Percentiles rank a stretch among this genome's conserved stretches.
These are phyloP conservation scores for Empidonax traillii DNA, from an alignment of 2,113 vertebrate species.

Conservation along the genomic window DNA sequence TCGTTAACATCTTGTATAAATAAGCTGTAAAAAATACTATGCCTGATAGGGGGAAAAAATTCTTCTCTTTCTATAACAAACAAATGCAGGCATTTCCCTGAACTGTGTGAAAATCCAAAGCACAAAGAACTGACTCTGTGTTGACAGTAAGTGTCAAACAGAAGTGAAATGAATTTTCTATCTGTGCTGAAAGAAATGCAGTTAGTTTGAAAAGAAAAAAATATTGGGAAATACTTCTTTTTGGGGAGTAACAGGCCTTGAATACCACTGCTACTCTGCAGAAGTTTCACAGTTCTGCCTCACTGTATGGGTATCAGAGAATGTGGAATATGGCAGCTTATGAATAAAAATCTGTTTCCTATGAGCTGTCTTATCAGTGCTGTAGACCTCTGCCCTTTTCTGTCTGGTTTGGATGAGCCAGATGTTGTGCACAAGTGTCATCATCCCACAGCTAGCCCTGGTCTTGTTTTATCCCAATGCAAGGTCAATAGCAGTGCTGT, in stretches of 20 bases:
- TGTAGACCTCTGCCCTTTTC: neutral
- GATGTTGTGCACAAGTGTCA: neutral
- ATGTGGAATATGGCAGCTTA: neutral
- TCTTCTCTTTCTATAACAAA: neutral
- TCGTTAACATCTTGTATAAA: neutral
- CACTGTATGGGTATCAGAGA: neutral
- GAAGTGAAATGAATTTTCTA: neutral
- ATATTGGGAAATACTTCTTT: neutral
- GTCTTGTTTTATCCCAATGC: neutral
- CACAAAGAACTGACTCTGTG: neutral
- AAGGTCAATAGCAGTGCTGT: neutral
- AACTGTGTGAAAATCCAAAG: neutral
- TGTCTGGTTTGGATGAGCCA: neutral
- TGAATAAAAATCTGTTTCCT: neutral
- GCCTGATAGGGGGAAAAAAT: neutral
- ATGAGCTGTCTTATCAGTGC: neutral
- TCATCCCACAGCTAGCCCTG: neutral
- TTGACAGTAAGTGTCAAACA: neutral
- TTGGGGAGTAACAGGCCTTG: neutral
- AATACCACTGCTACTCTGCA: neutral
- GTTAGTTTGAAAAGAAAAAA: neutral
- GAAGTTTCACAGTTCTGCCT: neutral
- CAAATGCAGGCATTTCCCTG: neutral
- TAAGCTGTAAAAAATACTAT: constrained; percentile 11
- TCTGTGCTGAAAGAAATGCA: neutral